These are phyloP conservation scores for Dipodomys merriami DNA, from an alignment of 2,113 vertebrate species.

Conservation along the genomic window DNA sequence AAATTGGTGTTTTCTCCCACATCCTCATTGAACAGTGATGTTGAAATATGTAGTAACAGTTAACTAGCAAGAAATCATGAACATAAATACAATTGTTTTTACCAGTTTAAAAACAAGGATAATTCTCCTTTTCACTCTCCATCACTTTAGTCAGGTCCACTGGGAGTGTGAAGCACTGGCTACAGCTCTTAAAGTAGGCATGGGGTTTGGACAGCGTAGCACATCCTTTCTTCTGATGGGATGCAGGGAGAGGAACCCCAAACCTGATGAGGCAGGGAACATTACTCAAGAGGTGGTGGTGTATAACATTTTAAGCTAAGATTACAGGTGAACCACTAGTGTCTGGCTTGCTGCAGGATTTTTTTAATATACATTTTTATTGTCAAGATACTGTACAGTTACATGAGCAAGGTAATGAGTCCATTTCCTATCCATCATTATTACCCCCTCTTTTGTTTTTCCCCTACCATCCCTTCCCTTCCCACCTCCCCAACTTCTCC, in stretches of 20 bases:
- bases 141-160: background rate
- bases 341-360: too few species aligned
- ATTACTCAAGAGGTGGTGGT: background rate
- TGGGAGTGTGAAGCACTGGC: background rate
- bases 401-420: too few species aligned
- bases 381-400: too few species aligned
- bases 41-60: background rate
- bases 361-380: too few species aligned
- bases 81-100: background rate
- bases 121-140: background rate
- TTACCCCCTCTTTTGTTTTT: too few species aligned
- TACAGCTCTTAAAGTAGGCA: background rate
- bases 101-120: conserved; percentile 1
- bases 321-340: background rate
- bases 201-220: background rate
- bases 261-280: background rate
- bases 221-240: background rate
- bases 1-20: background rate
- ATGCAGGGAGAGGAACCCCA: background rate
- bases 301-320: background rate
- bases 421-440: too few species aligned
- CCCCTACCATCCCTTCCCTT: too few species aligned
- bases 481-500: too few species aligned
- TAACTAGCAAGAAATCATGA: background rate
- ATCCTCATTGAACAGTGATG: background rate